A percentile compares a stretch with the other conserved stretches of the same genome.
Conservation (phyloP, 2,888 invertebrate genomes). For the Antitype chi region DNA sequence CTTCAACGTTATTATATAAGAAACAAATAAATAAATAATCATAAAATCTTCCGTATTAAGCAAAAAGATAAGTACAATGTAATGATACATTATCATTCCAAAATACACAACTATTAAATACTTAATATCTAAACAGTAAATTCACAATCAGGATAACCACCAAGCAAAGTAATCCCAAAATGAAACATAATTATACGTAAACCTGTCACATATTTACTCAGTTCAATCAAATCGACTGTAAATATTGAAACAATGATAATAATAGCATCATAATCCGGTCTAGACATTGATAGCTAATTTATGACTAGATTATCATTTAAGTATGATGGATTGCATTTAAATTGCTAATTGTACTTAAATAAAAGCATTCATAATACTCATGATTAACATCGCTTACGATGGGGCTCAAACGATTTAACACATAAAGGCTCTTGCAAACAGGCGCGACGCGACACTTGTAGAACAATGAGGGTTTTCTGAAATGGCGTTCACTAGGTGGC, state of each 20-base stretch:
- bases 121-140: slow-evolving; percentile 6
- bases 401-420: background rate
- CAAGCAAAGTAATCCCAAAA: background rate
- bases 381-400: too few relatives aligned
- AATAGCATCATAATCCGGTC: slow-evolving; percentile 2
- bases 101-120: background rate
- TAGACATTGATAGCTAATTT: slow-evolving; percentile 31
- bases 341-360: slow-evolving; percentile 15
- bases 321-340: slow-evolving; percentile 20
- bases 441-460: too few relatives aligned
- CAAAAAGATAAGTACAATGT: background rate
- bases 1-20: too few relatives aligned
- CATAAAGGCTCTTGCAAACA: too few relatives aligned
- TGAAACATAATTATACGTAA: background rate
- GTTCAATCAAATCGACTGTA: slow-evolving; percentile 18
- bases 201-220: background rate
- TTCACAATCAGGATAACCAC: background rate
- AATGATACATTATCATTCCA: background rate
- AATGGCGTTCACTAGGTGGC: too few relatives aligned
- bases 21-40: too few relatives aligned
- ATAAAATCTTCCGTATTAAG: too few relatives aligned
- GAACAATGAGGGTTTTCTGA: too few relatives aligned
- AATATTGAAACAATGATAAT: slow-evolving; percentile 39
- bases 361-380: background rate
- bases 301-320: slow-evolving; percentile 31